A percentile compares a stretch with the other conserved stretches of the same genome.
phyloP scores from a whole-genome alignment of 2,888 invertebrate species.

The Brachyopa scutellaris region DNA sequence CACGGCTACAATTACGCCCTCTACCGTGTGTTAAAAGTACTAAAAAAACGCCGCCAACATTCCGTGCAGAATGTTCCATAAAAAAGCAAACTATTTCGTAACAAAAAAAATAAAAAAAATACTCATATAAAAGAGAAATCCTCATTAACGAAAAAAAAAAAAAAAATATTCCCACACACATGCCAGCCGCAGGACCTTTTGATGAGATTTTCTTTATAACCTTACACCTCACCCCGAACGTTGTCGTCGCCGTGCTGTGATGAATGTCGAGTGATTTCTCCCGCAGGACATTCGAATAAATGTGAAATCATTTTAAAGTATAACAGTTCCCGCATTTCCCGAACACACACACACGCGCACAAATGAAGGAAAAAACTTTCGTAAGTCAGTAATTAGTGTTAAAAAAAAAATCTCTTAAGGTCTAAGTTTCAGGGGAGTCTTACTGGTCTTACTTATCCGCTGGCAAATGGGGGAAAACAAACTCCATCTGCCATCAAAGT shows the following conservation, averaged over 20 bases:
- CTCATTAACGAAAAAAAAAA: conserved; percentile 27
- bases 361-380: conserved; percentile 3
- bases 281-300: not conserved
- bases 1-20: not conserved
- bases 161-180: conserved; percentile 8
- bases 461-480: not conserved
- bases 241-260: too few species aligned
- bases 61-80: not conserved
- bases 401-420: conserved; percentile 9
- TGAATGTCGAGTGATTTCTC: not conserved
- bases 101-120: not conserved
- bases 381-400: conserved; percentile 44
- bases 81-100: not conserved
- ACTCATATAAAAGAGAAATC: not conserved
- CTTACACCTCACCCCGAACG: too few species aligned
- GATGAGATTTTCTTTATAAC: not conserved
- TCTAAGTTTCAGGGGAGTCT: not conserved
- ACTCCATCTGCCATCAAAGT: conserved; percentile 56
- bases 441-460: conserved; percentile 24
- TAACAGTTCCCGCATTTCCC: not conserved
- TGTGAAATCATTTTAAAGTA: conserved; percentile 7
- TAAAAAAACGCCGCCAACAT: not conserved
- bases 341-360: too few species aligned
- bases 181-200: conserved; percentile 18
- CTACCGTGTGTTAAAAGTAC: conserved; percentile 4